Evolutionary conservation across 2,113 vertebrate genomes (phyloP).

Genomic region (Xenopus borealis): DNA sequence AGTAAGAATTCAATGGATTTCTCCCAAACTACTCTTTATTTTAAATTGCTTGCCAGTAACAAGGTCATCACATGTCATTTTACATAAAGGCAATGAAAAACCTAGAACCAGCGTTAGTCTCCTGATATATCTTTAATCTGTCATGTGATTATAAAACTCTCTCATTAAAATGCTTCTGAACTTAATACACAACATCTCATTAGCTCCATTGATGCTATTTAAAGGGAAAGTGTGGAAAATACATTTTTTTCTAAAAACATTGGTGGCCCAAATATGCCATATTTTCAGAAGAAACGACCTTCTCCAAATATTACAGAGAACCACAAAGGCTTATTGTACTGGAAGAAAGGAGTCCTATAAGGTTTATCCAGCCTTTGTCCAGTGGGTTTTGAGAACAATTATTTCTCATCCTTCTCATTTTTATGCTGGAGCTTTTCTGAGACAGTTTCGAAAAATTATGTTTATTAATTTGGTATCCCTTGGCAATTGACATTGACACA

Average conservation of each 20-base stretch:
- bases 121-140: slow-evolving; percentile 29
- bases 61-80: slow-evolving; percentile 16
- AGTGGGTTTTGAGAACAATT: background rate
- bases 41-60: slow-evolving; percentile 19
- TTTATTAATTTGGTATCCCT: no score
- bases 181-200: slow-evolving; percentile 29
- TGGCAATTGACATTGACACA: no score
- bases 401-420: background rate
- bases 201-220: slow-evolving; percentile 21
- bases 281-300: background rate
- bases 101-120: slow-evolving; percentile 7
- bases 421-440: no score
- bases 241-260: background rate
- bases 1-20: background rate
- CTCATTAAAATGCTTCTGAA: slow-evolving; percentile 28
- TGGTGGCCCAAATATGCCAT: background rate
- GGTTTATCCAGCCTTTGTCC: background rate
- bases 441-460: no score
- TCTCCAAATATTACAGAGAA: background rate
- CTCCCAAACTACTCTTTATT: background rate
- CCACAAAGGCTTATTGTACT: background rate
- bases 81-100: slow-evolving; percentile 13
- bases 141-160: slow-evolving; percentile 21
- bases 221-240: background rate
- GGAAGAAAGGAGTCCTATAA: background rate